Evolutionary conservation across 2,888 invertebrate genomes (phyloP).

Genomic region (Sesia apiformis): DNA sequence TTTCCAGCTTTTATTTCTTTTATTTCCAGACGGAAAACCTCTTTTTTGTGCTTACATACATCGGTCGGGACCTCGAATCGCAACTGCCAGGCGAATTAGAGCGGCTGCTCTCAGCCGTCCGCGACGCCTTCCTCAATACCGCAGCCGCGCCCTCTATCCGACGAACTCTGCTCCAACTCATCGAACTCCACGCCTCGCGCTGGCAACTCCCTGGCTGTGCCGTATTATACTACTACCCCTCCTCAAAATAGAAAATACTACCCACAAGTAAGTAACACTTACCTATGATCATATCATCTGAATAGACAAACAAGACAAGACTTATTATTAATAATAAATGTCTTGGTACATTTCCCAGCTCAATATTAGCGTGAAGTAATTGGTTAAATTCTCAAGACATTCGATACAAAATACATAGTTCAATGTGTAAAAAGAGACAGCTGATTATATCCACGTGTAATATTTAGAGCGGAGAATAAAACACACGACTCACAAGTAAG

Average conservation of each 20-base stretch:
- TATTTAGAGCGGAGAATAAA: too few relatives aligned
- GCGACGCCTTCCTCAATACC: slow-evolving; percentile 89
- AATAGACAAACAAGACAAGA: too few relatives aligned
- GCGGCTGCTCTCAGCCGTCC: slow-evolving; percentile 83
- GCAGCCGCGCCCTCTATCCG: slow-evolving; percentile 84
- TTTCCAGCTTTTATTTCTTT: neutral
- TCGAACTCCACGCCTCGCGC: slow-evolving; percentile 91
- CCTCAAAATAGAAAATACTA: slow-evolving; percentile 52
- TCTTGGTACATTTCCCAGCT: too few relatives aligned
- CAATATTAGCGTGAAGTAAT: too few relatives aligned
- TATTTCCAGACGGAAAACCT: slow-evolving; percentile 84
- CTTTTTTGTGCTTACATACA: slow-evolving; percentile 90
- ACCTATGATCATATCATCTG: too few relatives aligned
- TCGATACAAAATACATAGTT: too few relatives aligned
- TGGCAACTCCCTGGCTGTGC: slow-evolving; percentile 94
- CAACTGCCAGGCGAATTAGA: slow-evolving; percentile 88
- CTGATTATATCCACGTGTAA: too few relatives aligned
- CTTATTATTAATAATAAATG: too few relatives aligned
- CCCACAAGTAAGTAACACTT: neutral
- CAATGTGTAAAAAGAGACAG: too few relatives aligned
- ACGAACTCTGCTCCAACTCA: slow-evolving; percentile 89
- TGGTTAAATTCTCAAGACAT: too few relatives aligned
- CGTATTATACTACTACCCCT: slow-evolving; percentile 90
- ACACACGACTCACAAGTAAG: too few relatives aligned
- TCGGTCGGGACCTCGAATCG: slow-evolving; percentile 89